These are phyloP conservation scores for Rhingia rostrata DNA, from an alignment of 2,888 invertebrate species.

Conservation along the genomic window DNA sequence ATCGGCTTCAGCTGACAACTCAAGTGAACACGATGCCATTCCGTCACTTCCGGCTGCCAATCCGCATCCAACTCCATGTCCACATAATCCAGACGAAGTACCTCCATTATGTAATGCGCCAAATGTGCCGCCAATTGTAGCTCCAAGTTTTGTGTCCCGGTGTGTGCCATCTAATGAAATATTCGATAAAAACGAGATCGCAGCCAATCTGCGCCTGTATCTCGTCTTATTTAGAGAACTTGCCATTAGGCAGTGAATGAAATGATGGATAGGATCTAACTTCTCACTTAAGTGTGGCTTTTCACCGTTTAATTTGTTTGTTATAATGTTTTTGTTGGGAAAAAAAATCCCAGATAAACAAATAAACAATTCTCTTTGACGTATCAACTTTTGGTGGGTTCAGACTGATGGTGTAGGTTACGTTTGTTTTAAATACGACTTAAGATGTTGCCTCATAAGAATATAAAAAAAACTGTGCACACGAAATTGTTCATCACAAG, in stretches of 20 bases:
- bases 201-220: slow-evolving; percentile 94
- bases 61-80: slow-evolving; percentile 58
- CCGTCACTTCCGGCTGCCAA: slow-evolving; percentile 78
- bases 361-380: neutral
- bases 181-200: slow-evolving; percentile 96
- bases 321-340: neutral
- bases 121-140: slow-evolving; percentile 79
- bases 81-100: slow-evolving; percentile 59
- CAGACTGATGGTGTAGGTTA: too few species aligned
- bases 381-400: neutral
- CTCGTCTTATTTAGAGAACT: slow-evolving; percentile 85
- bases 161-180: slow-evolving; percentile 96
- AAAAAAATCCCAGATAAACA: neutral
- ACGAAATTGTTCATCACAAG: slow-evolving; percentile 44
- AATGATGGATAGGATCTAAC: slow-evolving; percentile 15
- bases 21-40: slow-evolving; percentile 80
- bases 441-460: neutral
- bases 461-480: neutral
- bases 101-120: slow-evolving; percentile 77
- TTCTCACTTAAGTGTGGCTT: slow-evolving; percentile 1
- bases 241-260: slow-evolving; percentile 82
- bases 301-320: neutral
- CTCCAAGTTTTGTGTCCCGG: slow-evolving; percentile 87
- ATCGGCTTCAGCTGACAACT: slow-evolving; percentile 80
- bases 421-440: too few species aligned